A percentile compares a stretch with the other conserved stretches of the same genome.
phyloP scores from a whole-genome alignment of 2,797 vertebrate species.

The Oreonectes daqikongensis region DNA sequence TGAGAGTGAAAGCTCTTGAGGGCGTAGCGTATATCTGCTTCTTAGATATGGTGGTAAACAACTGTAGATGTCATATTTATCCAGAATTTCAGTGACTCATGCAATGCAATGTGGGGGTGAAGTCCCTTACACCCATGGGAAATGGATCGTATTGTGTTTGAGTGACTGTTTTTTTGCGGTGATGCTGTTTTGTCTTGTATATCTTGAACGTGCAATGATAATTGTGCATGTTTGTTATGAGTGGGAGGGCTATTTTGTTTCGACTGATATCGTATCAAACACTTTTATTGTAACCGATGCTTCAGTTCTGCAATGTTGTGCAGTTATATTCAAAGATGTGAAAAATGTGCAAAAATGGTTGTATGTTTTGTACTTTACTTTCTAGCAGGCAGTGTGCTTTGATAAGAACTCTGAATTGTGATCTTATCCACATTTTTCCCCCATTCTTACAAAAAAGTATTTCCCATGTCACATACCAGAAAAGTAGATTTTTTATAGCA shows the following conservation, averaged over 20 bases:
- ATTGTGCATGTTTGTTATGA: not conserved
- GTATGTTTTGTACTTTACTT: not conserved
- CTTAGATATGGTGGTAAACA: not conserved
- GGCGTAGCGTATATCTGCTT: not conserved
- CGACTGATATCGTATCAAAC: not conserved
- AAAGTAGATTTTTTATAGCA: conserved; percentile 37
- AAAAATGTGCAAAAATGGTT: not conserved
- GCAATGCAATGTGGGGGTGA: too few species aligned
- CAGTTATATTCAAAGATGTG: not conserved
- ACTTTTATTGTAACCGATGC: not conserved
- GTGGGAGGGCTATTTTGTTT: not conserved
- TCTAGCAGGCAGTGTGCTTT: not conserved
- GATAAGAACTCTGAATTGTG: not conserved
- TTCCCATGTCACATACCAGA: conserved; percentile 42
- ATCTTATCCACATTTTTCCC: not conserved
- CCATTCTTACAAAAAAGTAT: conserved; percentile 11
- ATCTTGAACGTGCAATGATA: not conserved
- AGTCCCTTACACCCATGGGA: too few species aligned
- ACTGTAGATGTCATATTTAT: not conserved
- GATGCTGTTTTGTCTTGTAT: conserved; percentile 3
- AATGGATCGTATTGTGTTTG: conserved; percentile 52
- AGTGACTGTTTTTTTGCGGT: conserved; percentile 49
- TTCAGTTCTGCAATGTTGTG: not conserved
- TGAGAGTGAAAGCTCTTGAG: not conserved
- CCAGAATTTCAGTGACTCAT: not conserved